A percentile compares a stretch with the other conserved stretches of the same genome.
These are phyloP conservation scores for Geodia barretti DNA, from an alignment of 37 sponge, comb jelly and placozoan species.

Conservation along the genomic window DNA sequence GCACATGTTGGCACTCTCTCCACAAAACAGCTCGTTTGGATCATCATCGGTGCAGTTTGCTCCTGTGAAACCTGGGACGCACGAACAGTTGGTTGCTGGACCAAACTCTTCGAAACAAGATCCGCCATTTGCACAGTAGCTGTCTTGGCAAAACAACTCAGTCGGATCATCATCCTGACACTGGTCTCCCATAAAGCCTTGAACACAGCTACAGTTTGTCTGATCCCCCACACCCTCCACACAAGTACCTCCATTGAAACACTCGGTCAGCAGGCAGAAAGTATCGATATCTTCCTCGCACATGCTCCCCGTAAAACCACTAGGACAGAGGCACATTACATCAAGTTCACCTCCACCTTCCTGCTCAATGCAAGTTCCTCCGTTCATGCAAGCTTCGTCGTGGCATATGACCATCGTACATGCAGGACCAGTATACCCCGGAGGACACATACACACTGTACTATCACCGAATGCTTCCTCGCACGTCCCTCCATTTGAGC, in stretches of 20 bases:
- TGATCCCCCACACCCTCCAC: conserved; percentile 15
- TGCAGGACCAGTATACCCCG: conserved; percentile 16
- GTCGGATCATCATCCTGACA: not conserved
- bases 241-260: conserved; percentile 52
- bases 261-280: conserved; percentile 12
- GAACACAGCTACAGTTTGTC: not conserved
- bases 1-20: not conserved
- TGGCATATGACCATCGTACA: conserved; percentile 7
- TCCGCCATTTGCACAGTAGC: not conserved
- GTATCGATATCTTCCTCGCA: conserved; percentile 25
- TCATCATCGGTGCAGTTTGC: not conserved
- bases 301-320: conserved; percentile 24
- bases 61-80: not conserved
- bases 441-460: conserved; percentile 23
- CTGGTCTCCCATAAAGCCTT: not conserved
- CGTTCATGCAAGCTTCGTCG: conserved; percentile 22
- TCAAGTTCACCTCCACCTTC: conserved; percentile 5
- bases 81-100: not conserved
- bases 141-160: not conserved
- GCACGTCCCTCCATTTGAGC: conserved; percentile 54
- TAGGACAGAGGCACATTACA: conserved; percentile 32
- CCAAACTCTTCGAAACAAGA: not conserved
- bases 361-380: conserved; percentile 30
- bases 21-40: conserved; percentile 1
- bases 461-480: conserved; percentile 25